phyloP scores from a whole-genome alignment of 1,140 invertebrate genomes.

The Papilio helenus region DNA sequence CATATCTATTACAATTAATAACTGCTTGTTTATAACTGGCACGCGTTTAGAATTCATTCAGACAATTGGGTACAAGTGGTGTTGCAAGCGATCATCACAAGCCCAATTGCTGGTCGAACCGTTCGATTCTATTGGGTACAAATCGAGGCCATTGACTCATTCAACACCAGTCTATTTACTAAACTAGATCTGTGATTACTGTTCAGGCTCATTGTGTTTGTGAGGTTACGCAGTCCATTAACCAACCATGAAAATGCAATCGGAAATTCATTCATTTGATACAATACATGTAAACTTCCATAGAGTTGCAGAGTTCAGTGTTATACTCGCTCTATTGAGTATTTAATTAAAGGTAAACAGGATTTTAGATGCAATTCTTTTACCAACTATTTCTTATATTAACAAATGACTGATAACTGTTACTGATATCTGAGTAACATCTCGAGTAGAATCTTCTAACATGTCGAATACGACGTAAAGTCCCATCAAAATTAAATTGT shows the following conservation, averaged over 20 bases:
- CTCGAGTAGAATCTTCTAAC: no score
- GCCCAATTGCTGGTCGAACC: slow-evolving; percentile 73
- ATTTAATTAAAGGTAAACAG: neutral
- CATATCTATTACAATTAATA: slow-evolving; percentile 23
- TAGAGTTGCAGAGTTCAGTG: neutral
- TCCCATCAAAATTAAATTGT: no score
- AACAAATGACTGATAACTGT: no score
- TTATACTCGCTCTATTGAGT: neutral
- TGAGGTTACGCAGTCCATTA: slow-evolving; percentile 34
- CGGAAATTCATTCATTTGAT: slow-evolving; percentile 12
- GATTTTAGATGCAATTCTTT: no score
- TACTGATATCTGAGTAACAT: no score
- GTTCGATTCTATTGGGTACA: slow-evolving; percentile 73
- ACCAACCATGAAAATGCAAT: slow-evolving; percentile 34
- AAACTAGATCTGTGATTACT: slow-evolving; percentile 31
- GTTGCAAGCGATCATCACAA: slow-evolving; percentile 80
- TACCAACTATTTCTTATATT: no score
- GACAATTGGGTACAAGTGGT: slow-evolving; percentile 72
- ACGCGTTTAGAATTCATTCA: slow-evolving; percentile 72
- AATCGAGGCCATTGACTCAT: slow-evolving; percentile 76
- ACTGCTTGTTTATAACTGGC: slow-evolving; percentile 41
- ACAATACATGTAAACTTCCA: slow-evolving; percentile 17
- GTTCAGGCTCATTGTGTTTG: slow-evolving; percentile 34
- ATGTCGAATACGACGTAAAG: neutral
- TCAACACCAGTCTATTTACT: slow-evolving; percentile 58